Base-by-base conservation (phyloP, 2,113 vertebrate genomes). In the Aviceda subcristata region DNA sequence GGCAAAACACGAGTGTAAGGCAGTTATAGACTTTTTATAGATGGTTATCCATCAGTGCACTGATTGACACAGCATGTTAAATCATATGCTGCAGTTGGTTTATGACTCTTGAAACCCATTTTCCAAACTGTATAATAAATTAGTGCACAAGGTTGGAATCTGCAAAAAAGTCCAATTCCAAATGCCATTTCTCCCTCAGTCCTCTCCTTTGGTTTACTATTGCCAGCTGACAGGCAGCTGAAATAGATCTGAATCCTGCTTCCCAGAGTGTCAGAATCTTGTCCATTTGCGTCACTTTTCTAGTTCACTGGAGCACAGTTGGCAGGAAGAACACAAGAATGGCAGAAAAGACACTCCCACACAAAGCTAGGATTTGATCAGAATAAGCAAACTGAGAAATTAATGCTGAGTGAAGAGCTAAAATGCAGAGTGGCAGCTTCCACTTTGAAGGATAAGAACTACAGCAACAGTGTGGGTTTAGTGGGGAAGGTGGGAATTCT, bases 261-360 rank as follows among this genome's bases (percentile, higher is more conserved):
- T 85, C 38, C 60, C 19, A 11, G 5, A 83, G 69, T 51, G 29
- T 86, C 78, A 93, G 90, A 93, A 95, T 78, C 57, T 90, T 59
- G 56, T 86, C 75, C 88, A 63, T 81, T 57, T 82, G 68, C 95
- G 84, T 78, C 84, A 66, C 77, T 94, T 96, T 91, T 92, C 79
- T 92, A 93, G 75, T 86, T 95, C 92, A 88, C 51, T 91, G 73
- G 88, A 95, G 88, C 90, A 96, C 81, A 96, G 72, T 23, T 88
- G 85, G 86, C 88, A 96, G 75, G 48, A 86, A 66, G 73, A 94
- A 83, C 41, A 88, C 45, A 60, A 72, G 85, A 90, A 78, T 38
- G 79, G 67, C 83, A 95, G 68, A 68, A 90, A 83, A 95, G 60
- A 60, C 32, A 48, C 59, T 88, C 68, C 66, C 27, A 45, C 75